Evolutionary conservation across 2,113 vertebrate species (phyloP).

Genomic region (Nibea albiflora): DNA sequence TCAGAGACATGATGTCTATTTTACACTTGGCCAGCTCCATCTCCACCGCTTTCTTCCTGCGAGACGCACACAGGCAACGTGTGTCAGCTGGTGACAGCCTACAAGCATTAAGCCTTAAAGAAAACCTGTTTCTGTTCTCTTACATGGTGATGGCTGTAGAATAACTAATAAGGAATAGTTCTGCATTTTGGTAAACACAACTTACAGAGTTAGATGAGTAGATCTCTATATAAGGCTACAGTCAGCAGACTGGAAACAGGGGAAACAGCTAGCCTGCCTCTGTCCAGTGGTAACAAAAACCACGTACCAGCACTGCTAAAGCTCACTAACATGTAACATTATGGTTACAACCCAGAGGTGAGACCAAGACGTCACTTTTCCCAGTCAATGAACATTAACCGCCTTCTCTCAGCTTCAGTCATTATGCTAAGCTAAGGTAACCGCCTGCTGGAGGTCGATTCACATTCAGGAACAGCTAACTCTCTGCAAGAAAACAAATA

Average conservation of each 20-base stretch:
- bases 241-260: not conserved
- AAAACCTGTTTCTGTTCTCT: not conserved
- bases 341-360: too few relatives aligned
- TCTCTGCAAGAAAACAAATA: not conserved
- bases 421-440: too few relatives aligned
- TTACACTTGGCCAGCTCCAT: conserved; percentile 97
- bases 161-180: not conserved
- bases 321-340: too few relatives aligned
- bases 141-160: not conserved
- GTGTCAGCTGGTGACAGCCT: not conserved
- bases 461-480: not conserved
- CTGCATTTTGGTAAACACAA: not conserved
- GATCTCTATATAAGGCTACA: not conserved
- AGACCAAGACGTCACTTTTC: not conserved
- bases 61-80: not conserved
- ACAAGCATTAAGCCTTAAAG: not conserved
- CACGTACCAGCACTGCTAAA: not conserved
- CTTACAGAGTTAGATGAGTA: not conserved
- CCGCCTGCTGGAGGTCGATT: too few relatives aligned
- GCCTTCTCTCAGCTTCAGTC: too few relatives aligned
- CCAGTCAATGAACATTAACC: too few relatives aligned
- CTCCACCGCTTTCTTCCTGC: conserved; percentile 96
- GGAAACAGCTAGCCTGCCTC: not conserved
- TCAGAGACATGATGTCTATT: conserved; percentile 98
- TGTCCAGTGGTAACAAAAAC: not conserved